phyloP scores from a whole-genome alignment of 37 sponge, comb jelly and placozoan species.

The Halichondria panicea region DNA sequence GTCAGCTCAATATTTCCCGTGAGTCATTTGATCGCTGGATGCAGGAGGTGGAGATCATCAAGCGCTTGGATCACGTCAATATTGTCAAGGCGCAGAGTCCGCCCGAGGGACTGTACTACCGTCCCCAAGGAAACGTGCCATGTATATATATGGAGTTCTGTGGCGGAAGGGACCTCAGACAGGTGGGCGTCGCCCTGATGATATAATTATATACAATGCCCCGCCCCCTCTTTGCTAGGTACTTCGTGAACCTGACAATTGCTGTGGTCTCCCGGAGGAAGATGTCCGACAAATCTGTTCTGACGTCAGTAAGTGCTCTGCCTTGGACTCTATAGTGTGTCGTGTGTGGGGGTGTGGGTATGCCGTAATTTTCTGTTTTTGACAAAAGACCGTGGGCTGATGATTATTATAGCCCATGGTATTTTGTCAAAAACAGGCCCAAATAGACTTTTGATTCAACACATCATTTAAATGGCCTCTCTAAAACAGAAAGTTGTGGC shows the following conservation, averaged over 20 bases:
- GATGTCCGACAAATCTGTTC: conserved; percentile 34
- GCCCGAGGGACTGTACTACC: conserved; percentile 11
- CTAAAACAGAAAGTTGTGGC: too few relatives aligned
- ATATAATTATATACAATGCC: too few relatives aligned
- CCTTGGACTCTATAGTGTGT: background rate
- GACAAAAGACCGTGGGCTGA: too few relatives aligned
- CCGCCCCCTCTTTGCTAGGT: too few relatives aligned
- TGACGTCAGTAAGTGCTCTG: conserved; percentile 58
- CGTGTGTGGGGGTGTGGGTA: background rate
- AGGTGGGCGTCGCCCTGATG: conserved; percentile 45
- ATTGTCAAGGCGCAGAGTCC: conserved; percentile 49
- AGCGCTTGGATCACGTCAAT: conserved; percentile 56
- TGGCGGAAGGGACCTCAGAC: conserved; percentile 70
- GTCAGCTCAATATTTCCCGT: background rate
- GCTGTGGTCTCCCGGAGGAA: conserved; percentile 55
- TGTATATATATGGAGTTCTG: conserved; percentile 82
- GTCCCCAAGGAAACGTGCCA: conserved; percentile 7
- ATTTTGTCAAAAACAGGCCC: too few relatives aligned
- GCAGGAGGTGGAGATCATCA: conserved; percentile 57
- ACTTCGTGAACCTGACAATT: conserved; percentile 43
- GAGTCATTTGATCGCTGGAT: conserved; percentile 40
- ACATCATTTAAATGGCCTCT: too few relatives aligned
- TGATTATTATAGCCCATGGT: too few relatives aligned
- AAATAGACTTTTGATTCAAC: too few relatives aligned
- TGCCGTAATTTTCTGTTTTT: too few relatives aligned